These are phyloP conservation scores for Corythornis leucogaster DNA, from an alignment of 2,797 vertebrate genomes.

Conservation along the genomic window DNA sequence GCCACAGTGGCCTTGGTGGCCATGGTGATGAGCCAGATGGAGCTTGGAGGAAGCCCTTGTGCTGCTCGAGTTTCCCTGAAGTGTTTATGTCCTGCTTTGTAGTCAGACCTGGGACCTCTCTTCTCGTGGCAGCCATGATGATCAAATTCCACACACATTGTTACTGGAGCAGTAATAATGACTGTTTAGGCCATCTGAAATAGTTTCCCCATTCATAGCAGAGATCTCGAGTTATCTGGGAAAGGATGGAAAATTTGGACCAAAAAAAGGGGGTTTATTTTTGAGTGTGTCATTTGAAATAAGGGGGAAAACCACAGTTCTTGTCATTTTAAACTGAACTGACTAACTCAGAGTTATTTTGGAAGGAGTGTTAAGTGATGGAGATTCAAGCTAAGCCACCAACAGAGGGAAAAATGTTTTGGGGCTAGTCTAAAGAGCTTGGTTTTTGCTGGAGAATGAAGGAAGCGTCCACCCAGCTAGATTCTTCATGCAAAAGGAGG, in stretches of 20 bases:
- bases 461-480: neutral
- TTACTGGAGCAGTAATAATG: neutral
- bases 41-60: neutral
- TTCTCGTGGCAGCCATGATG: neutral
- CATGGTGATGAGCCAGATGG: neutral
- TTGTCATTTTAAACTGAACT: neutral
- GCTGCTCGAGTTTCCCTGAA: neutral
- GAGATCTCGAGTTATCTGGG: neutral
- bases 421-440: neutral
- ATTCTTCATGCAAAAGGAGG: neutral
- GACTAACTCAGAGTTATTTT: neutral
- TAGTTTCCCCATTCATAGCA: neutral
- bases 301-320: neutral
- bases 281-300: neutral
- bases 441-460: neutral
- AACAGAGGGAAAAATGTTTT: neutral
- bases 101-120: neutral
- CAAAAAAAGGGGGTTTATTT: neutral
- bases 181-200: neutral
- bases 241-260: neutral
- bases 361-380: neutral
- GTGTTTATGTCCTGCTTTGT: neutral
- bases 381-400: constrained; percentile 5
- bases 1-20: neutral
- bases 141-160: neutral